Evolutionary conservation across 92 coral and sea anemone genomes (phyloP), one percentile per base, ranked within the genome.

Genomic region (Paragorgia papillata): DNA sequence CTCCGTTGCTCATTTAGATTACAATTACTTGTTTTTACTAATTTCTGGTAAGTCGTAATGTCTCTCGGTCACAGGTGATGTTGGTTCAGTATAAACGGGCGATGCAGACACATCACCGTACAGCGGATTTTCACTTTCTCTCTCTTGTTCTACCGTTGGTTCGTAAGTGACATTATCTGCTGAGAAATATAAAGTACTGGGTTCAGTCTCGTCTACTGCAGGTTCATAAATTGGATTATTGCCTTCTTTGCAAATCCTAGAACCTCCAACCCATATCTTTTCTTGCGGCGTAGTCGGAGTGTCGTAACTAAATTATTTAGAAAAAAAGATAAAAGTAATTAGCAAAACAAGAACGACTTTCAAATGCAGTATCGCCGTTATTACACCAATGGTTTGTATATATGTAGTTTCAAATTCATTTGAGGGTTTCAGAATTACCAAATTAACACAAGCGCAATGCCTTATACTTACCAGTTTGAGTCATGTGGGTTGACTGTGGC

Each of bases 241-340:
- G 46, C 73, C 29, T 43, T 39, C 73, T 26, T 66, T 66, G 29
- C 73, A 66, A 20, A 66, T 25, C 13, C 13, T 66, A 7, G 73
- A 66, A 40, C n/a, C 40, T 43, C 33, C 56, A 66, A 26, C 31
- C 73, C 73, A 66, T 6, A 66, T 0, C 26, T 43, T 66, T 43
- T 66, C 73, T 66, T 66, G 53, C 14, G 69, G 50, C 26, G 56
- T 17, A 19, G 73, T 39, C 22, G 73, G 73, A 35, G 24, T 66
- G 27, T 51, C 73, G 41, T 66, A 66, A 66, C 73, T 66, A 66
- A 21, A 18, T 15, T n/a, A 39, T 40, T 20, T 33, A 34, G 66
- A 31, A 9, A 12, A 2, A 31, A 15, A 0, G 18, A 29, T 27
- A 13, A 28, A 7, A 1, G 40, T 25, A 18, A 8, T 39, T 26